Evolutionary conservation across 2,888 invertebrate genomes (phyloP), one percentile per base, ranked within the genome.

Genomic region (Smittia aterrima): DNA sequence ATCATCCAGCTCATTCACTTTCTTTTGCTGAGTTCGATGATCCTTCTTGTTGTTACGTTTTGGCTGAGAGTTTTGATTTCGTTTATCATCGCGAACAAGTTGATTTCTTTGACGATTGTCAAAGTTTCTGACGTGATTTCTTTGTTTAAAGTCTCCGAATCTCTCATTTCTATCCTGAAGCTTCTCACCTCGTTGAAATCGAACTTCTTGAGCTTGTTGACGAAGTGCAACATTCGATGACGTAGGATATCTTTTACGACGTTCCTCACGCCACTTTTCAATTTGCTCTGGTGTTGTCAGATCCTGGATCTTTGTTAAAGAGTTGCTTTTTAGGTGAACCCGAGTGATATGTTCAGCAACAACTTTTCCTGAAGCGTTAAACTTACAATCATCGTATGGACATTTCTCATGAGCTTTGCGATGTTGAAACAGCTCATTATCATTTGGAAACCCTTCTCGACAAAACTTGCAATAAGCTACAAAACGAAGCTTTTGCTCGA

Each of bases 201-300:
- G 89, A 79, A 92, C 92, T 76, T 87, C 86, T 38, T 85, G 83
- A 76, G 87, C 86, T 41, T 88, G 86, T 77, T 86, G 85, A 78
- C 88, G 86, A 76, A 87, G 86, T 75, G 87, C 87, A 27, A 90
- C 85, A 80, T 91, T 93, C 24, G 83, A 85, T 77, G 86, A 85
- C 0, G 92, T 92, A 0, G 94, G 94, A 82, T 88, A 94, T 78
- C 87, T 90, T 83, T 85, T 90, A 80, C 89, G 91, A 67, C 97
- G 85, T 78, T 96, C 95, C 70, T 87, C 88, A 77, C 89, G 87
- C 95, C 96, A 97, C 80, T 91, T 92, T 38, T 88, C 84, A 75
- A 95, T 90, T 77, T 95, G 94, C 80, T 94, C 93, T 0, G 91
- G 90, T 3, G 91, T 90, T 76, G 90, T 87, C 4, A 91, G 79